Conservation (phyloP, 2,888 invertebrate genomes). For the Thumatha senex region DNA sequence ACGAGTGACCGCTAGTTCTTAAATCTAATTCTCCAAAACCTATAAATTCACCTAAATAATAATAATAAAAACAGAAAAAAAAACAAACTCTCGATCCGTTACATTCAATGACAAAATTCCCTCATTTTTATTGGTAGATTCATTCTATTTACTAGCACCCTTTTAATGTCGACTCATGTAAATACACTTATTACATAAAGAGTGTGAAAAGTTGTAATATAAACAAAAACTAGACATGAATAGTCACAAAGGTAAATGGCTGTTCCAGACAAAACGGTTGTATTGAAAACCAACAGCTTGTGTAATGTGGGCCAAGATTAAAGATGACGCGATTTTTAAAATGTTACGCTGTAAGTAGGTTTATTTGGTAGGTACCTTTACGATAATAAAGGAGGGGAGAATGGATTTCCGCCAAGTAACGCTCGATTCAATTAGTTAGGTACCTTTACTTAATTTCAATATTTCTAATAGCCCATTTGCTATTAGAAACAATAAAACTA, state of each 20-base stretch:
- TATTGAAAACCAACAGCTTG: slow-evolving; percentile 23
- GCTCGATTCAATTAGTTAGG: too few relatives aligned
- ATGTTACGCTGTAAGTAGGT: not conserved
- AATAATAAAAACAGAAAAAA: not conserved
- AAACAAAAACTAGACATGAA: slow-evolving; percentile 38
- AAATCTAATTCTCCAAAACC: not conserved
- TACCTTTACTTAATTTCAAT: too few relatives aligned
- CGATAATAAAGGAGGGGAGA: too few relatives aligned
- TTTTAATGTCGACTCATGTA: not conserved
- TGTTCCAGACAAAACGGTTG: slow-evolving; percentile 39
- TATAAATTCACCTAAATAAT: not conserved
- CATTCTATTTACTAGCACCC: slow-evolving; percentile 2
- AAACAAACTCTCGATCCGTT: not conserved
- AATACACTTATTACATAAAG: not conserved
- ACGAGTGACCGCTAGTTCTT: not conserved
- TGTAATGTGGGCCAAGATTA: slow-evolving; percentile 11
- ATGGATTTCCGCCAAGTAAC: too few relatives aligned
- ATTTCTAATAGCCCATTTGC: too few relatives aligned
- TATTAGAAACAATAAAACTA: too few relatives aligned
- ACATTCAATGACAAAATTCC: not conserved
- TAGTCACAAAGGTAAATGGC: slow-evolving; percentile 37
- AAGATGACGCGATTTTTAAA: not conserved
- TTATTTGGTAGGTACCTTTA: too few relatives aligned
- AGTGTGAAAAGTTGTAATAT: slow-evolving; percentile 31
- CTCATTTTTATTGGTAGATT: slow-evolving; percentile 5